These are phyloP conservation scores for Hoplias malabaricus DNA, from an alignment of 2,113 vertebrate genomes.

Conservation along the genomic window DNA sequence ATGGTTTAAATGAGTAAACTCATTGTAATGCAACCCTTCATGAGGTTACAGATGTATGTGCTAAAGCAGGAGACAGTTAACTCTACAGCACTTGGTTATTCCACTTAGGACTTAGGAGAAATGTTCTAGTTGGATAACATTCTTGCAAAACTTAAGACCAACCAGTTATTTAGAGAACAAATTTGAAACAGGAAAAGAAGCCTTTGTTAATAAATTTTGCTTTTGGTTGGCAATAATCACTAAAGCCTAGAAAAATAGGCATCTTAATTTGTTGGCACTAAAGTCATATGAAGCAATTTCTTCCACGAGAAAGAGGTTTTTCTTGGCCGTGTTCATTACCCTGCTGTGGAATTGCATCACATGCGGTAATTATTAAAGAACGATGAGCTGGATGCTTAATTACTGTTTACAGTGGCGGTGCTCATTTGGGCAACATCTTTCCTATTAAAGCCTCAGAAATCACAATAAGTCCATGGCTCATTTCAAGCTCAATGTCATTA, in stretches of 20 bases:
- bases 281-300: background rate
- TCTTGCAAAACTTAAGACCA: background rate
- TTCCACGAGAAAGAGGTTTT: background rate
- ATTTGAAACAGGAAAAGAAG: background rate
- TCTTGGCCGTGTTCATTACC: background rate
- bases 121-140: background rate
- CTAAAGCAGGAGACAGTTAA: background rate
- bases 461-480: background rate
- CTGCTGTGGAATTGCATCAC: background rate
- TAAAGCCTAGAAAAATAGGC: background rate
- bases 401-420: constrained; percentile 21
- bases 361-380: background rate
- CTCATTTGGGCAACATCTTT: background rate
- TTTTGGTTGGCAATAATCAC: background rate
- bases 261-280: background rate
- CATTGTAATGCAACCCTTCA: background rate
- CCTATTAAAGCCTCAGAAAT: background rate
- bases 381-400: constrained; percentile 29
- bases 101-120: background rate
- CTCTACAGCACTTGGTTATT: background rate
- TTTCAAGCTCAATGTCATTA: background rate
- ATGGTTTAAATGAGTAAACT: background rate
- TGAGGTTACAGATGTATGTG: background rate
- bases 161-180: background rate
- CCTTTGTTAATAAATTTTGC: background rate